A percentile compares a stretch with the other conserved stretches of the same genome.
These are phyloP conservation scores for Pomatorhinus ruficollis DNA, from an alignment of 2,113 vertebrate species.

Conservation along the genomic window DNA sequence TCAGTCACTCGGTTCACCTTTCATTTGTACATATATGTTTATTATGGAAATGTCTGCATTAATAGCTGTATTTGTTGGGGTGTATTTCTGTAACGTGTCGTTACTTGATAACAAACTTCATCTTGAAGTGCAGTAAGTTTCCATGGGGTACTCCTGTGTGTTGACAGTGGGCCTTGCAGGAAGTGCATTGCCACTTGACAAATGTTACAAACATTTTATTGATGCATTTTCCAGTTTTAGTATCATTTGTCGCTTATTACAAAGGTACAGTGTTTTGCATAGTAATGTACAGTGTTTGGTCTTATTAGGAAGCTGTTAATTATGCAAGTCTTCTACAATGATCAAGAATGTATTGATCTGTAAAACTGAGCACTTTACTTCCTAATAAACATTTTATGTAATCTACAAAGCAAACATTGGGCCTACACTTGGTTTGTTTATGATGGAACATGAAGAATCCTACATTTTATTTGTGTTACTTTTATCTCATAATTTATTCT, in stretches of 20 bases:
- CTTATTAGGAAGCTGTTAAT: slow-evolving; percentile 47
- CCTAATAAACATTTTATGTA: slow-evolving; percentile 70
- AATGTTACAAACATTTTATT: slow-evolving; percentile 37
- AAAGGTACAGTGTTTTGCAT: background rate
- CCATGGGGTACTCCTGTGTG: slow-evolving; percentile 84
- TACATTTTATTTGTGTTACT: background rate
- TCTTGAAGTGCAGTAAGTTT: slow-evolving; percentile 91
- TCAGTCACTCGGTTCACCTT: background rate
- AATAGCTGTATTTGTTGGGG: background rate
- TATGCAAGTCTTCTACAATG: slow-evolving; percentile 15
- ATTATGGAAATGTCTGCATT: background rate
- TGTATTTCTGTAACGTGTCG: slow-evolving; percentile 56
- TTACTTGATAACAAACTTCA: slow-evolving; percentile 92
- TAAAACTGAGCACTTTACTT: slow-evolving; percentile 72
- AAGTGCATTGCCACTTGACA: slow-evolving; percentile 48
- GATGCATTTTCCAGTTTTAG: background rate
- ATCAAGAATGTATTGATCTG: slow-evolving; percentile 53
- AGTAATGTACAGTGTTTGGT: background rate
- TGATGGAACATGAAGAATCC: background rate
- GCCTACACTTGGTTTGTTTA: background rate
- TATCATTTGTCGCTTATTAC: background rate
- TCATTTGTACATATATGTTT: background rate
- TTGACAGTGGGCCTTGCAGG: slow-evolving; percentile 64
- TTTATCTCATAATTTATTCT: background rate
- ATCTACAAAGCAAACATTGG: background rate